Percentiles rank a stretch among this genome's conserved stretches.
Conservation (phyloP, 2,888 invertebrate genomes). For the Auanema sp. region DNA sequence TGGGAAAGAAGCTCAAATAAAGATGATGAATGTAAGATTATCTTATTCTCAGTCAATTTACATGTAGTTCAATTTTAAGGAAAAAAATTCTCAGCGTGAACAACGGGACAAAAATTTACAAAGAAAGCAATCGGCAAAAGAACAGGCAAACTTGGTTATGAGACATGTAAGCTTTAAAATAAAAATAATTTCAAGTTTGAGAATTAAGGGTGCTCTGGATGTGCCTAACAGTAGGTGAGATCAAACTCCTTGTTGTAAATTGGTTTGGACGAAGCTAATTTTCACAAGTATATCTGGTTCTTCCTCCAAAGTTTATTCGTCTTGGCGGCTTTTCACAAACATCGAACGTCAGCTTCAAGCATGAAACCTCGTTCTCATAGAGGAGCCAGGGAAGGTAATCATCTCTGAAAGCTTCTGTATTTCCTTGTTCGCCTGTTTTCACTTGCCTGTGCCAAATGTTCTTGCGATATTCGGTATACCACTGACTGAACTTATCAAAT, state of each 20-base stretch:
- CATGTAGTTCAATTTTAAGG: too few relatives aligned
- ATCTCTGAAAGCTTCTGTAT: conserved; percentile 44
- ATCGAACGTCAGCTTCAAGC: conserved; percentile 62
- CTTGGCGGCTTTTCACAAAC: conserved; percentile 61
- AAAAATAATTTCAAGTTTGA: conserved; percentile 2
- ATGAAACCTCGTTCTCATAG: conserved; percentile 63
- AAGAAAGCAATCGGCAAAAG: conserved; percentile 2
- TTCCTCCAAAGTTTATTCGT: conserved; percentile 48
- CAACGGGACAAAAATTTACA: too few relatives aligned
- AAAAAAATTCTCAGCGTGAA: too few relatives aligned
- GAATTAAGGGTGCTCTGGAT: conserved; percentile 16
- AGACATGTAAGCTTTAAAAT: not conserved
- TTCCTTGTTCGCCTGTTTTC: not conserved
- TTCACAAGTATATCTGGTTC: conserved; percentile 55
- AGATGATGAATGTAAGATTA: too few relatives aligned
- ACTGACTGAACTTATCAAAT: conserved; percentile 62
- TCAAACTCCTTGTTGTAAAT: conserved; percentile 4
- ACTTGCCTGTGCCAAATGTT: conserved; percentile 62
- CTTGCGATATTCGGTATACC: conserved; percentile 62
- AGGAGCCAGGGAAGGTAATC: conserved; percentile 64
- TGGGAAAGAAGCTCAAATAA: too few relatives aligned
- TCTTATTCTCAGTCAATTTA: too few relatives aligned
- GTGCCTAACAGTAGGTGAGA: conserved; percentile 19
- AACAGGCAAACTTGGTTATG: conserved; percentile 3
- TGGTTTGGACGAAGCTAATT: conserved; percentile 16